phyloP scores from a whole-genome alignment of 2,113 vertebrate species.

The Campylorhamphus procurvoides region DNA sequence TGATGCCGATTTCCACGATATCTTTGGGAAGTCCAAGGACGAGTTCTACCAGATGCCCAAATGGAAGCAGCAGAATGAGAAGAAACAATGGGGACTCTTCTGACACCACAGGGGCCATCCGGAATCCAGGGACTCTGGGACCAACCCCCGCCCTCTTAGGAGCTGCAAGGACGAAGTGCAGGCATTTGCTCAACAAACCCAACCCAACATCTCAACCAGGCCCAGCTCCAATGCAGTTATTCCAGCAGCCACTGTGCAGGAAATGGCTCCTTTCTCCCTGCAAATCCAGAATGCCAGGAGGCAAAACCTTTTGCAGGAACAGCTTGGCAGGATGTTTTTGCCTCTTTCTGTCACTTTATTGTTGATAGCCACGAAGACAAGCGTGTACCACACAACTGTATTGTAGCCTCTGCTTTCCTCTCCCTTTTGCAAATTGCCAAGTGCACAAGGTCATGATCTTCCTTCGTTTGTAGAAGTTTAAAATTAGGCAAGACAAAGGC shows the following conservation, averaged over 20 bases:
- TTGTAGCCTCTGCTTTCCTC: not conserved
- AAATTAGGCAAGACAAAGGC: not conserved
- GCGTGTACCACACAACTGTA: not conserved
- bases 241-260: not conserved
- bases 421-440: not conserved
- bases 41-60: slow-evolving; percentile 87
- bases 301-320: not conserved
- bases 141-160: not conserved
- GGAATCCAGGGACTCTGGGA: not conserved
- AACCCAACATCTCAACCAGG: not conserved
- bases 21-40: slow-evolving; percentile 82
- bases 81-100: slow-evolving; percentile 89
- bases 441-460: not conserved
- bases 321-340: not conserved
- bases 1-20: slow-evolving; percentile 82
- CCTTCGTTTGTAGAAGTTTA: not conserved
- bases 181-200: not conserved
- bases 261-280: not conserved
- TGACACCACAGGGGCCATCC: slow-evolving; percentile 46
- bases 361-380: not conserved
- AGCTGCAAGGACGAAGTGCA: not conserved
- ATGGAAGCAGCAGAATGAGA: slow-evolving; percentile 89
- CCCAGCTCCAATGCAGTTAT: not conserved
- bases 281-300: not conserved
- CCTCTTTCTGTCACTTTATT: not conserved